Evolutionary conservation across 2,888 invertebrate species (phyloP).

Genomic region (Anoncus sp.): DNA sequence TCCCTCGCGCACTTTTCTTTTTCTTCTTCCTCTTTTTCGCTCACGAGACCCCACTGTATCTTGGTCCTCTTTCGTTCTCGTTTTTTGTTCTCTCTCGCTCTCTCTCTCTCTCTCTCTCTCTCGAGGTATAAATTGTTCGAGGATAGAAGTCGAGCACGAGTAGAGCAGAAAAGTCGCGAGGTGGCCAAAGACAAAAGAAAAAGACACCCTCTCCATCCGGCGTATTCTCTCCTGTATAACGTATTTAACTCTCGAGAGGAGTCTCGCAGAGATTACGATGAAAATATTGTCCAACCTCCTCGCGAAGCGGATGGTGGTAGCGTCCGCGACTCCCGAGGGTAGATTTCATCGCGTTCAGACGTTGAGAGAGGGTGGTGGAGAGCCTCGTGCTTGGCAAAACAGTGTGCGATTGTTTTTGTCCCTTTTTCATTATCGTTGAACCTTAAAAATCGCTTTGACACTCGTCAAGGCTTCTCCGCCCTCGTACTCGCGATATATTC

Average conservation of each 20-base stretch:
- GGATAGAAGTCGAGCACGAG: slow-evolving; percentile 71
- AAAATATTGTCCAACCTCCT: slow-evolving; percentile 73
- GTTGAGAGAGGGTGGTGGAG: slow-evolving; percentile 15
- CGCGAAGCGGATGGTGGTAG: slow-evolving; percentile 41
- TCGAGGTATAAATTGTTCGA: slow-evolving; percentile 79
- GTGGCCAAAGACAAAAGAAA: slow-evolving; percentile 80
- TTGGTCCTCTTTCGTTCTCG: slow-evolving; percentile 34
- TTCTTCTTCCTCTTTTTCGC: slow-evolving; percentile 9
- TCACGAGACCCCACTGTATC: slow-evolving; percentile 48
- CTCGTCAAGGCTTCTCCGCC: slow-evolving; percentile 8
- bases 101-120: slow-evolving; percentile 66
- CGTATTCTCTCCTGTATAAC: slow-evolving; percentile 71
- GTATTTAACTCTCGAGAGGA: slow-evolving; percentile 80
- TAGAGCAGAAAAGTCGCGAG: slow-evolving; percentile 74
- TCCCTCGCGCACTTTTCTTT: slow-evolving; percentile 27
- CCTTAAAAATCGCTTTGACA: slow-evolving; percentile 10
- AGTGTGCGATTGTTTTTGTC: slow-evolving; percentile 60
- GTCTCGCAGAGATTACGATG: slow-evolving; percentile 76
- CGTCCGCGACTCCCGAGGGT: slow-evolving; percentile 55
- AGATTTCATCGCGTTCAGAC: slow-evolving; percentile 58
- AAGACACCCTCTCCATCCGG: slow-evolving; percentile 56
- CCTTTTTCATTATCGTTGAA: slow-evolving; percentile 44
- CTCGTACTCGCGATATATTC: slow-evolving; percentile 1
- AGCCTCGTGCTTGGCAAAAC: slow-evolving; percentile 46
- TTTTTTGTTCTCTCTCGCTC: slow-evolving; percentile 27